Evolutionary conservation across 1,140 invertebrate species (phyloP).

Genomic region (Orchestia grillus): DNA sequence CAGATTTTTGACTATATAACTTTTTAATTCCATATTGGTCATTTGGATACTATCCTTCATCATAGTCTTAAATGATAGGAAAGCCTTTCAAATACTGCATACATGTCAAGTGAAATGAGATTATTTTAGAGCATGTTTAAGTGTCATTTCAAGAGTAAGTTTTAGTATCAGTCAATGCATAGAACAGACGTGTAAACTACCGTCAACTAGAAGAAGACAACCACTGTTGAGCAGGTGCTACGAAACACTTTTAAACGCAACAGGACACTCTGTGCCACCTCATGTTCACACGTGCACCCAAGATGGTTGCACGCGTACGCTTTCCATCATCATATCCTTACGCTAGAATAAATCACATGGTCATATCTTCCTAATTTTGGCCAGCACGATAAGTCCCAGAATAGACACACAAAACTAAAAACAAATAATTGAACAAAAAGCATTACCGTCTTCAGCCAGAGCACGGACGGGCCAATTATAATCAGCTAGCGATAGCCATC

Average conservation of each 20-base stretch:
- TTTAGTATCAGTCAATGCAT: not conserved
- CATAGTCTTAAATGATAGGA: too few relatives aligned
- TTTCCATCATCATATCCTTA: too few relatives aligned
- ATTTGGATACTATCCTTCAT: too few relatives aligned
- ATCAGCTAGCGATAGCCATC: not conserved
- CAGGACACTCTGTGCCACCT: not conserved
- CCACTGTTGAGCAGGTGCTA: not conserved
- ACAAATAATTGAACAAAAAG: not conserved
- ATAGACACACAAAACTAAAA: not conserved
- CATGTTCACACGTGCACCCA: too few relatives aligned
- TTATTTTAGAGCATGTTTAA: not conserved
- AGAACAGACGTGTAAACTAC: not conserved
- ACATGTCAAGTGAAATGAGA: too few relatives aligned
- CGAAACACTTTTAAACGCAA: not conserved
- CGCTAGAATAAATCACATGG: too few relatives aligned
- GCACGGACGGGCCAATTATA: not conserved
- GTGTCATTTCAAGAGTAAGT: not conserved
- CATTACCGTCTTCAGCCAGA: not conserved
- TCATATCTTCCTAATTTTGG: too few relatives aligned
- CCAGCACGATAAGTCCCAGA: not conserved
- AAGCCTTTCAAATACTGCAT: too few relatives aligned
- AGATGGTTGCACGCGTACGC: too few relatives aligned
- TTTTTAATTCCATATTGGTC: too few relatives aligned
- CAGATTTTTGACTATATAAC: too few relatives aligned
- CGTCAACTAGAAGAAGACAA: not conserved